Evolutionary conservation across 1,140 invertebrate genomes (phyloP), one percentile per base, ranked within the genome.

Genomic region (Cardiocondyla obscurior): DNA sequence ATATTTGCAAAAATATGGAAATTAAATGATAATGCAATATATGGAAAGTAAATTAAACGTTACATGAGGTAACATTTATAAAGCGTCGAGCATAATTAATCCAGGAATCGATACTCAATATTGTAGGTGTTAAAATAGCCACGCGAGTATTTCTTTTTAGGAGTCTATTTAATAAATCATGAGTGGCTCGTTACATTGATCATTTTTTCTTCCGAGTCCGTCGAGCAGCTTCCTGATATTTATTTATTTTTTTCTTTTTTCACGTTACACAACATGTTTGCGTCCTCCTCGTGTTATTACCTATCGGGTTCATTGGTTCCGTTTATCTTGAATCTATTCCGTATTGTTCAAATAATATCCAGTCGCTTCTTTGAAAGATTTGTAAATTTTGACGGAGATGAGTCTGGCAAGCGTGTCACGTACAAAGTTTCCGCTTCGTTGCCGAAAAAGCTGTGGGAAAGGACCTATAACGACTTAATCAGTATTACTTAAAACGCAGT

Each of bases 401-500:
- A 58, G 5, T n/a, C 28, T 33, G 57, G 5, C 57, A 22, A 6
- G 28, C 55, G 55, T 58, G 5, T 30, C 14, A 33, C 3, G 57
- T n/a, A n/a, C 57, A 58, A 58, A 22, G 19, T 2, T 16, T 5
- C 19, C 33, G 44, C 1, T 44, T 28, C 33, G 62, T 42, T 3
- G 42, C 64, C 57, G n/a, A 49, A 25, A 64, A 81, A 22, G 16
- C 33, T 30, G 46, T 69, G 16, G 16, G 22, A 36, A 4, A 14
- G 44, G 36, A 25, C 86, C 89, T 89, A 92, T 89, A 85, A 70
- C 55, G 49, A 60, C 85, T 89, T 92, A 92, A 92, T 92, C 89
- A 83, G 76, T 22, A 85, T 88, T 91, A 90, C 90, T 82, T 83
- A 14, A 86, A 85, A 67, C 53, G 83, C 65, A 79, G 82, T 89